Base-by-base conservation (phyloP, 1,140 invertebrate genomes). In the Solen grandis region DNA sequence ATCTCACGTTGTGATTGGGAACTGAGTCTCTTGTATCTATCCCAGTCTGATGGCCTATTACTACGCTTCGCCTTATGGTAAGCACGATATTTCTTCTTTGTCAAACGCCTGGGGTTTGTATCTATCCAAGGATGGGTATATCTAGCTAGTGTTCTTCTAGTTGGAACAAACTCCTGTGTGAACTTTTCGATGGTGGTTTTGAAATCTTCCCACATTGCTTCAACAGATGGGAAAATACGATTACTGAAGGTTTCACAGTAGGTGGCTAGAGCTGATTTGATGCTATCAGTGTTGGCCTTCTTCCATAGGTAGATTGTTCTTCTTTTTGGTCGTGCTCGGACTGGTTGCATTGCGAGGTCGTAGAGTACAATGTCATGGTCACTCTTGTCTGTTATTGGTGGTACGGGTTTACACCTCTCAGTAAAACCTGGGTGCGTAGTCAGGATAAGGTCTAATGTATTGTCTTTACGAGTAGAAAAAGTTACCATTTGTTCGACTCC, bases 331-430 rank as follows among this genome's bases (percentile, higher is more conserved):
- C 41, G 50, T 29, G 27, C 27, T 27, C 66, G 4, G 3, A n/a
- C 5, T 2, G 41, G 38, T 52, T 22, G n/a, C 5, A 13, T 3
- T 1, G 66, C 25, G 5, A 50, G 25, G 46, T 69, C 38, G 2
- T 52, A 31, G 5, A 69, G 27, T 4, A 69, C 46, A 14, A 69
- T 52, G 27, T 69, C 66, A 33, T 69, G 46, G 31, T 69, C 66
- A 33, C 66, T 36, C 33, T 66, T 69, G 25, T 8, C 4, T 1
- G 41, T 50, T 52, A 52, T 69, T 8, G 63, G 35, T 5, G 63
- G 63, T 3, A 66, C 5, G 2, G 63, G 38, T 46, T 66, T 66
- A 25, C 38, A 66, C 5, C 63, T 19, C 54, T 8, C 27, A 57
- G 54, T 57, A 5, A 66, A 66, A 10, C 31, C 14, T 3, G 63